Percentiles rank a stretch among this genome's conserved stretches.
These are phyloP conservation scores for Apoda limacodes DNA, from an alignment of 2,888 invertebrate species.

Conservation along the genomic window DNA sequence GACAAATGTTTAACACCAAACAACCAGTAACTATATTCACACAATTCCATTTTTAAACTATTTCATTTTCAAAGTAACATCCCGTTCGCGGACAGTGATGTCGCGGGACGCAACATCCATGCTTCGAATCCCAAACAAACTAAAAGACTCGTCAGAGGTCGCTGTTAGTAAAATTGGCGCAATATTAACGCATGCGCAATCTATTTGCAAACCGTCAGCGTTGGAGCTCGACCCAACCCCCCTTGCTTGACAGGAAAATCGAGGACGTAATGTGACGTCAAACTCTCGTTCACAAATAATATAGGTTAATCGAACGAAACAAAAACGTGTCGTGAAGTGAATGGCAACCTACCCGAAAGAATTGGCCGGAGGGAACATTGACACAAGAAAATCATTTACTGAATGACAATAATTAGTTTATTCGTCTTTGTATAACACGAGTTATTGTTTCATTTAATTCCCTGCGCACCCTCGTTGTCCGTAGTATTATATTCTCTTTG, in stretches of 20 bases:
- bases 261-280: conserved; percentile 67
- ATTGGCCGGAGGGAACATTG: no score
- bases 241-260: conserved; percentile 62
- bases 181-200: conserved; percentile 61
- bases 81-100: conserved; percentile 35
- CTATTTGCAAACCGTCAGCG: conserved; percentile 50
- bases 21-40: conserved; percentile 25
- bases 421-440: no score
- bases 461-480: no score
- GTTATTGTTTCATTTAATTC: no score
- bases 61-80: conserved; percentile 54
- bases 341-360: no score
- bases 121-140: conserved; percentile 40
- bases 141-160: conserved; percentile 58
- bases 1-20: conserved; percentile 24
- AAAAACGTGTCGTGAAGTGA: conserved; percentile 44
- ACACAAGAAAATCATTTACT: no score
- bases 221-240: conserved; percentile 55
- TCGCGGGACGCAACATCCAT: conserved; percentile 55
- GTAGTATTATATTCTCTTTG: no score
- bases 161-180: conserved; percentile 64
- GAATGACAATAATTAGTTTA: no score
- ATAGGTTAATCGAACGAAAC: conserved; percentile 58
- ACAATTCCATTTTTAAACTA: conserved; percentile 46
- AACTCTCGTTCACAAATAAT: conserved; percentile 47